Conservation (phyloP, 2,888 invertebrate species). For the Ptilodon capucinus region DNA sequence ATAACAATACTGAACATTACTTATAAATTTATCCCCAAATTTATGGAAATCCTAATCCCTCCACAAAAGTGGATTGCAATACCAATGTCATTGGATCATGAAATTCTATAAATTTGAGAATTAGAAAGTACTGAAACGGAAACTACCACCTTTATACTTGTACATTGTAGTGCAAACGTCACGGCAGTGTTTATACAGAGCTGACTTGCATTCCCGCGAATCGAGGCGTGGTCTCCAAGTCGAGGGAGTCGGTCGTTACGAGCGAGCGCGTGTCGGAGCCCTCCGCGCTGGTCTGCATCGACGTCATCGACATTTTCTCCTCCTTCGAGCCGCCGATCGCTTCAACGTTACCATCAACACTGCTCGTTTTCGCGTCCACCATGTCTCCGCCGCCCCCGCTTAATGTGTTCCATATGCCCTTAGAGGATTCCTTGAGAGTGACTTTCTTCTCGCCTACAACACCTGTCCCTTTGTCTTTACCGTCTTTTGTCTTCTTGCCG, state of each 20-base stretch:
- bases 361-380: conserved; percentile 67
- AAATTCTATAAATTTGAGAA: no score
- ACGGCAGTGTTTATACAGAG: conserved; percentile 68
- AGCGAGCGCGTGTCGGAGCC: conserved; percentile 77
- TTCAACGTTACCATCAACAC: conserved; percentile 55
- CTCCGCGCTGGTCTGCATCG: conserved; percentile 65
- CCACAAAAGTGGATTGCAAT: no score
- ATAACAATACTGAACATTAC: conserved; percentile 1
- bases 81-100: no score
- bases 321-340: conserved; percentile 75
- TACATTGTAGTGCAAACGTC: neutral
- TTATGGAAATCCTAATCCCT: no score
- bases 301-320: conserved; percentile 72
- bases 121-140: neutral
- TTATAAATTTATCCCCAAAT: neutral
- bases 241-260: conserved; percentile 74
- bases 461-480: conserved; percentile 68
- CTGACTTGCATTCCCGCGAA: conserved; percentile 84
- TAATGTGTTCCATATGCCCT: conserved; percentile 73
- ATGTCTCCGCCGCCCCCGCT: conserved; percentile 76
- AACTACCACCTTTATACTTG: neutral
- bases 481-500: conserved; percentile 84
- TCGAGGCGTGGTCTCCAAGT: conserved; percentile 75
- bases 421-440: conserved; percentile 70
- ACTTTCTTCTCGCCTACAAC: conserved; percentile 67